Percentiles rank a stretch among this genome's conserved stretches.
Evolutionary conservation across 2,113 vertebrate genomes (phyloP).

Genomic region (Suricata suricatta): DNA sequence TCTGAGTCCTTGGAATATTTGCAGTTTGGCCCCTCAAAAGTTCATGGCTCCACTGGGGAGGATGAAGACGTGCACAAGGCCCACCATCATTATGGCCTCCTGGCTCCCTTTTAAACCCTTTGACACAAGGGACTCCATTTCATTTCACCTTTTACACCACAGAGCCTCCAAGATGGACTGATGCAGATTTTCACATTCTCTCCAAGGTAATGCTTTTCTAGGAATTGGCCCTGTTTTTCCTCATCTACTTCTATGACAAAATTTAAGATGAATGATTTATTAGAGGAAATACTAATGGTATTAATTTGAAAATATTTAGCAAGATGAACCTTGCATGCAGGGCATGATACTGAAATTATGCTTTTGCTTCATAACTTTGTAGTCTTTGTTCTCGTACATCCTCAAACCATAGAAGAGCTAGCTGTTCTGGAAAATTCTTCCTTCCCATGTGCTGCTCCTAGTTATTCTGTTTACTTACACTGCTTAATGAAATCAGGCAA

Average conservation of each 20-base stretch:
- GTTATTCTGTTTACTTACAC: neutral
- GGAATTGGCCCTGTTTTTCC: neutral
- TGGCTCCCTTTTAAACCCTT: neutral
- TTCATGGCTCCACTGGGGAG: neutral
- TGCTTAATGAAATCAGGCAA: neutral
- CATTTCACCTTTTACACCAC: neutral
- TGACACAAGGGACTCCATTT: neutral
- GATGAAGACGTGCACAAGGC: neutral
- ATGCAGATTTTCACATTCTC: neutral
- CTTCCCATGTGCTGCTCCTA: neutral
- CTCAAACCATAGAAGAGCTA: neutral
- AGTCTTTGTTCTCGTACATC: neutral
- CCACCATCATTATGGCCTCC: neutral
- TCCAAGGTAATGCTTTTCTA: neutral
- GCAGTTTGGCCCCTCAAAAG: neutral
- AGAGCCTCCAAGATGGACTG: neutral
- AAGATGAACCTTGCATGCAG: neutral
- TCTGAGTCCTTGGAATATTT: neutral
- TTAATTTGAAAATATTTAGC: conserved; percentile 26
- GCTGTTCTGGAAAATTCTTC: neutral
- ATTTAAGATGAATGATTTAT: neutral
- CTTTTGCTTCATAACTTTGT: neutral
- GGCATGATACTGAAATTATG: neutral
- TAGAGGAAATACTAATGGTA: neutral
- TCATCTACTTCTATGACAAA: neutral